These are phyloP conservation scores for Luscinia luscinia DNA, from an alignment of 2,797 vertebrate genomes.

Conservation along the genomic window DNA sequence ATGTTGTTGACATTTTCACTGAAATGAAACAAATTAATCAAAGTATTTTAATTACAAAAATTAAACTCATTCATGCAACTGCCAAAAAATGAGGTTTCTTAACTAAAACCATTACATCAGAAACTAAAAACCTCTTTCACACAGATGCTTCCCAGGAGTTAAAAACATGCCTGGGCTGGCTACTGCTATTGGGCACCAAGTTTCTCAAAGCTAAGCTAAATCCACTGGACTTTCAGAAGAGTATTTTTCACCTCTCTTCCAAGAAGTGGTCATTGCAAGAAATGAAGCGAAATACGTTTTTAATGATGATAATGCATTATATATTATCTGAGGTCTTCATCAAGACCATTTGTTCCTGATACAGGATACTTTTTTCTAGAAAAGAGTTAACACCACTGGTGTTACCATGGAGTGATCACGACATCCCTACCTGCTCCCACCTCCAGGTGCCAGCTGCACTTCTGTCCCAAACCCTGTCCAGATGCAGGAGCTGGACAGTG, in stretches of 20 bases:
- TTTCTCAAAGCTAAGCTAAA: not conserved
- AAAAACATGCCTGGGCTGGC: not conserved
- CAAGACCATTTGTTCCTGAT: not conserved
- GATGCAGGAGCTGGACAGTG: not conserved
- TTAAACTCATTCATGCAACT: not conserved
- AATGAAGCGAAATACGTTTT: not conserved
- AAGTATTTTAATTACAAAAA: not conserved
- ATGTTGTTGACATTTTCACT: not conserved
- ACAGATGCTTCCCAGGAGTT: not conserved
- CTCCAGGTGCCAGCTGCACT: not conserved
- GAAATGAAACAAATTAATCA: constrained; percentile 10
- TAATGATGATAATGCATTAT: not conserved
- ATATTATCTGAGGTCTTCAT: not conserved
- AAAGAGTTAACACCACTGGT: not conserved
- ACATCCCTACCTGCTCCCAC: not conserved
- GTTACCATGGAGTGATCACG: not conserved
- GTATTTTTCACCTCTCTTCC: not conserved
- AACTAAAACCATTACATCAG: not conserved
- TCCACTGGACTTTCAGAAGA: not conserved
- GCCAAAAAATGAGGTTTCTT: not conserved
- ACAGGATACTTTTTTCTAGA: not conserved
- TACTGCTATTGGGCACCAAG: not conserved
- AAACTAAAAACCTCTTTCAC: not conserved
- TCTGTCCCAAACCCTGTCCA: not conserved
- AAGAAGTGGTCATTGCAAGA: not conserved